Evolutionary conservation across 2,888 invertebrate species (phyloP).

Genomic region (Helleia helle): DNA sequence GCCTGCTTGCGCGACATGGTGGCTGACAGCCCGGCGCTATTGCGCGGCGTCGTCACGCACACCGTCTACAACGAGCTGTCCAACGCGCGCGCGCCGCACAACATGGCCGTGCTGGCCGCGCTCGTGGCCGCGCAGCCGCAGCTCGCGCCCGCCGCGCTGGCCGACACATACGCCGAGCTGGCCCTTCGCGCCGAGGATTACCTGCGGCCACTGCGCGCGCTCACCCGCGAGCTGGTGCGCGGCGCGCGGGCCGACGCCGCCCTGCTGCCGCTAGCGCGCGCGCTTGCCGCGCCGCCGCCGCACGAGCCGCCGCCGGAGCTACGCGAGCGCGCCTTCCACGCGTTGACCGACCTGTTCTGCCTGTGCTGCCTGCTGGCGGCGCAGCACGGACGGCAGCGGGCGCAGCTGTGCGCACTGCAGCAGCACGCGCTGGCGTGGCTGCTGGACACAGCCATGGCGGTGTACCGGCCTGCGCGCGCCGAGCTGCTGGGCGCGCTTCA

Average conservation of each 20-base stretch:
- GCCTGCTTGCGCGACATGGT: slow-evolving; percentile 92
- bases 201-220: slow-evolving; percentile 86
- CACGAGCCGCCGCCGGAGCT: slow-evolving; percentile 77
- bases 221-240: slow-evolving; percentile 91
- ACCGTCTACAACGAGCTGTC: slow-evolving; percentile 97
- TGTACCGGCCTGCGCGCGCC: slow-evolving; percentile 80
- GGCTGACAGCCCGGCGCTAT: slow-evolving; percentile 85
- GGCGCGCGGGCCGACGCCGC: slow-evolving; percentile 85
- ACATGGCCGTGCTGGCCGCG: slow-evolving; percentile 92
- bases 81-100: slow-evolving; percentile 93
- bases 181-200: slow-evolving; percentile 92
- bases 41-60: slow-evolving; percentile 89
- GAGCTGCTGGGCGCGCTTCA: slow-evolving; percentile 86
- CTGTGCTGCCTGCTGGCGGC: slow-evolving; percentile 89
- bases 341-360: slow-evolving; percentile 88
- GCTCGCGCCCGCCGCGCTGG: slow-evolving; percentile 85
- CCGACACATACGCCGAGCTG: slow-evolving; percentile 89
- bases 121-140: slow-evolving; percentile 91
- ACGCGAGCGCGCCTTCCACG: slow-evolving; percentile 87
- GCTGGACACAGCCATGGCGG: slow-evolving; percentile 83
- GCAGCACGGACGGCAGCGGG: slow-evolving; percentile 59
- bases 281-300: slow-evolving; percentile 78
- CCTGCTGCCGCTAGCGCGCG: slow-evolving; percentile 84
- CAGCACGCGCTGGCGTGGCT: slow-evolving; percentile 92
- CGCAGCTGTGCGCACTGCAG: slow-evolving; percentile 78